phyloP scores from a whole-genome alignment of 1,140 invertebrate genomes.

The Neotoxoptera formosana region DNA sequence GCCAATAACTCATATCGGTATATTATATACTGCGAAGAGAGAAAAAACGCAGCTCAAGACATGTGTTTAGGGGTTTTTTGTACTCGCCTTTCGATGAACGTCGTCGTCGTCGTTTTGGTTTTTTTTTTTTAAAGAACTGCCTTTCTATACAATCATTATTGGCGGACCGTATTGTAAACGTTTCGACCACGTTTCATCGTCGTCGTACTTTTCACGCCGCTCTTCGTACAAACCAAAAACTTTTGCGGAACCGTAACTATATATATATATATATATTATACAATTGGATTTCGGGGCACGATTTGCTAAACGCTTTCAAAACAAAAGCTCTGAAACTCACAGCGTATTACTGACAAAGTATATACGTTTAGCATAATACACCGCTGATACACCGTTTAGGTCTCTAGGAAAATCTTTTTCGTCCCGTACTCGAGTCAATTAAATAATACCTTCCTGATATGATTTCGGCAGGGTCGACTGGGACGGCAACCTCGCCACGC shows the following conservation, averaged over 20 bases:
- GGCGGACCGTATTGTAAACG: neutral
- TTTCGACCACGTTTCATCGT: neutral
- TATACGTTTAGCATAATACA: neutral
- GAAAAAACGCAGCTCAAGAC: neutral
- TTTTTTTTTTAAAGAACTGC: neutral
- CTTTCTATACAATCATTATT: neutral
- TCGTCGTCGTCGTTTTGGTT: neutral
- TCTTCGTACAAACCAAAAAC: neutral
- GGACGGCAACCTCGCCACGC: neutral
- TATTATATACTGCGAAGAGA: neutral
- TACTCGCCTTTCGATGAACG: neutral
- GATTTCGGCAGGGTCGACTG: neutral
- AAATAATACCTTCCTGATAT: neutral
- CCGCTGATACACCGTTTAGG: neutral
- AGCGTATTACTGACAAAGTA: neutral
- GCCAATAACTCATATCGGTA: neutral
- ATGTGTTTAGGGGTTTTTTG: neutral
- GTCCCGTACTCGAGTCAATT: neutral
- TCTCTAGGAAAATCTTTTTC: neutral
- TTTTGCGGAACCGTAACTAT: neutral
- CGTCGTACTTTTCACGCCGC: neutral
- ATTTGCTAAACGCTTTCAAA: slow-evolving; percentile 10
- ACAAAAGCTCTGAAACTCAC: neutral
- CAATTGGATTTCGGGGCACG: slow-evolving; percentile 9
- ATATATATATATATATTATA: neutral